These are phyloP conservation scores for Pterocles burchelli DNA, from an alignment of 2,113 vertebrate genomes.

Conservation along the genomic window DNA sequence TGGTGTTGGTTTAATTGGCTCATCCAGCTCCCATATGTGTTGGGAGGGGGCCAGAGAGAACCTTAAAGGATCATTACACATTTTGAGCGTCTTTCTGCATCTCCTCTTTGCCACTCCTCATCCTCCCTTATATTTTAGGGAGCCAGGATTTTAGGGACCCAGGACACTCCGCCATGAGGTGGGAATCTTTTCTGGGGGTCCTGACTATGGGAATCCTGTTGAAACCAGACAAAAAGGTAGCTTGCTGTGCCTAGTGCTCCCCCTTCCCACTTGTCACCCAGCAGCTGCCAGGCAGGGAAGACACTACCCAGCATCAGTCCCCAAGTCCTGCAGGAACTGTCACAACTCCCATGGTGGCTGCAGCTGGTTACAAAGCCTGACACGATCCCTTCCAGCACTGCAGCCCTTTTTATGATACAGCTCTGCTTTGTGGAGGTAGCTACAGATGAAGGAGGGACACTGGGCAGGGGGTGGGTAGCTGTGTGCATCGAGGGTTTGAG, in stretches of 20 bases:
- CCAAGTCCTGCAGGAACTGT: not conserved
- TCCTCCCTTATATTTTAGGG: not conserved
- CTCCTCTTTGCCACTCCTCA: not conserved
- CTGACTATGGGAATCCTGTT: not conserved
- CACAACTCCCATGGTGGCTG: fast-evolving
- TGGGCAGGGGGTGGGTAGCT: not conserved
- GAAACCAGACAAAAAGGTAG: not conserved
- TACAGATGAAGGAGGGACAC: not conserved
- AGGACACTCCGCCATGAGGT: not conserved
- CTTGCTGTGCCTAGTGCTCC: not conserved
- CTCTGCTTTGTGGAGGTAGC: not conserved
- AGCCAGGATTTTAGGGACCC: not conserved
- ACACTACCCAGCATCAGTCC: not conserved
- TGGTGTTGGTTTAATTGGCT: conserved; percentile 57
- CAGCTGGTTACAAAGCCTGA: not conserved
- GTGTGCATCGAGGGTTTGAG: not conserved
- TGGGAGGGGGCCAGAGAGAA: conserved; percentile 60
- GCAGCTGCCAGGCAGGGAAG: not conserved
- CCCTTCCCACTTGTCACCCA: not conserved
- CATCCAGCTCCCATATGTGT: conserved; percentile 58
- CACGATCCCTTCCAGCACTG: not conserved
- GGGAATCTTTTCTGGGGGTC: not conserved
- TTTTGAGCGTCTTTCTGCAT: not conserved
- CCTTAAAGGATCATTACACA: conserved; percentile 50
- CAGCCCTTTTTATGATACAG: not conserved